Evolutionary conservation across 2,797 vertebrate species (phyloP).

Genomic region (Notolepis coatsorum): DNA sequence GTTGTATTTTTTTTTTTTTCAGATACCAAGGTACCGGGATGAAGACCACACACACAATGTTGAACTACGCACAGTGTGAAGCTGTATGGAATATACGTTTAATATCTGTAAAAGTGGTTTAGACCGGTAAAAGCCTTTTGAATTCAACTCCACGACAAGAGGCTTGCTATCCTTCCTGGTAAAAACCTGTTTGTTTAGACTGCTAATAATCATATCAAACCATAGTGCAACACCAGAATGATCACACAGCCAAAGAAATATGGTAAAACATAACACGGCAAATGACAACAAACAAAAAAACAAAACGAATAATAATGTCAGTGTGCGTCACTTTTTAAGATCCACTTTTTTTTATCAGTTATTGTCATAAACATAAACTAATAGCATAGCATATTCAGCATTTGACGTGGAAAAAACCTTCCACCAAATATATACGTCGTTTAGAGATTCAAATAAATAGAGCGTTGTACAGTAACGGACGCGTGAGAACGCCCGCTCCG

Average conservation of each 20-base stretch:
- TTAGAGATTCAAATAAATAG: slow-evolving; percentile 74
- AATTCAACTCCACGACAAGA: slow-evolving; percentile 17
- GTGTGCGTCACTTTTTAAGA: slow-evolving; percentile 65
- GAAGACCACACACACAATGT: slow-evolving; percentile 48
- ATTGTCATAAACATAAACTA: slow-evolving; percentile 42
- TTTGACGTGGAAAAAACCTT: slow-evolving; percentile 49
- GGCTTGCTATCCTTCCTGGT: slow-evolving; percentile 41
- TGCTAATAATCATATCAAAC: slow-evolving; percentile 42
- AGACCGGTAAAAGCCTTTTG: slow-evolving; percentile 11
- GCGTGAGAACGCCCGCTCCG: slow-evolving; percentile 53
- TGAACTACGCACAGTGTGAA: slow-evolving; percentile 41
- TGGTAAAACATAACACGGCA: slow-evolving; percentile 66
- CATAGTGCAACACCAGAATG: slow-evolving; percentile 58
- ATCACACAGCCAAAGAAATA: slow-evolving; percentile 56
- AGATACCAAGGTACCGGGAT: slow-evolving; percentile 55
- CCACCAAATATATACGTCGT: slow-evolving; percentile 43
- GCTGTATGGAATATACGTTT: slow-evolving; percentile 24
- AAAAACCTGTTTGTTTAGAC: slow-evolving; percentile 56
- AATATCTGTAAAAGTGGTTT: slow-evolving; percentile 19
- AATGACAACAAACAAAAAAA: slow-evolving; percentile 45
- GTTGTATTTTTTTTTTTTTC: slow-evolving; percentile 75
- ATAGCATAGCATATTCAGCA: slow-evolving; percentile 65
- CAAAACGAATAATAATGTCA: slow-evolving; percentile 8
- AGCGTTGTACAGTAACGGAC: slow-evolving; percentile 63
- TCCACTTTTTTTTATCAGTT: slow-evolving; percentile 22